These are phyloP conservation scores for Salvator merianae DNA, from an alignment of 2,113 vertebrate species.

Conservation along the genomic window DNA sequence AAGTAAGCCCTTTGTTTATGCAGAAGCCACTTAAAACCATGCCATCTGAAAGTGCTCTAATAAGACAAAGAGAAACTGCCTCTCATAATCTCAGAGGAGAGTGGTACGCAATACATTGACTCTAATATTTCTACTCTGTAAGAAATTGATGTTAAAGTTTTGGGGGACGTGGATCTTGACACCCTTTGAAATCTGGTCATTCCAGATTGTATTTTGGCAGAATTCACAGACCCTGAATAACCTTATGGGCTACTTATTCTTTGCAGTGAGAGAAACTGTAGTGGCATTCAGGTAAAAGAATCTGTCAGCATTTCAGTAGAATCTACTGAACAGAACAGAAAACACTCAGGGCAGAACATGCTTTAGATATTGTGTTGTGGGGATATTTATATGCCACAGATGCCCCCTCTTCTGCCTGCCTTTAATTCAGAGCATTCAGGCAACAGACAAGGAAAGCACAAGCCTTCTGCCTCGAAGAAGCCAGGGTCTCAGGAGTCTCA, in stretches of 20 bases:
- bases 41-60: conserved; percentile 1
- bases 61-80: background rate
- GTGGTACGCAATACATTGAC: conserved; percentile 19
- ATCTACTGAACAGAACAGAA: too few species aligned
- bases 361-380: too few species aligned
- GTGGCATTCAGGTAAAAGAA: background rate
- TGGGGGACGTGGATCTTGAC: background rate
- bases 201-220: background rate
- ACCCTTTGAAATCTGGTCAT: background rate
- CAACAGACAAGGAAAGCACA: too few species aligned
- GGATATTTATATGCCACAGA: too few species aligned
- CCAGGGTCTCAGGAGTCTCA: too few species aligned
- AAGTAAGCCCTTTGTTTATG: conserved; percentile 12
- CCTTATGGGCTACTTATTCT: too few species aligned
- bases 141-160: background rate
- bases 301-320: too few species aligned
- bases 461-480: too few species aligned
- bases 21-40: conserved; percentile 13
- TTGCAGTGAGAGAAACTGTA: background rate
- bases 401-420: too few species aligned
- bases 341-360: too few species aligned
- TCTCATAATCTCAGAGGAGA: background rate
- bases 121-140: conserved; percentile 24
- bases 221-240: background rate
- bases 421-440: too few species aligned